These are phyloP conservation scores for Drosophila kanekoi DNA, from an alignment of 2,888 invertebrate species.

Conservation along the genomic window DNA sequence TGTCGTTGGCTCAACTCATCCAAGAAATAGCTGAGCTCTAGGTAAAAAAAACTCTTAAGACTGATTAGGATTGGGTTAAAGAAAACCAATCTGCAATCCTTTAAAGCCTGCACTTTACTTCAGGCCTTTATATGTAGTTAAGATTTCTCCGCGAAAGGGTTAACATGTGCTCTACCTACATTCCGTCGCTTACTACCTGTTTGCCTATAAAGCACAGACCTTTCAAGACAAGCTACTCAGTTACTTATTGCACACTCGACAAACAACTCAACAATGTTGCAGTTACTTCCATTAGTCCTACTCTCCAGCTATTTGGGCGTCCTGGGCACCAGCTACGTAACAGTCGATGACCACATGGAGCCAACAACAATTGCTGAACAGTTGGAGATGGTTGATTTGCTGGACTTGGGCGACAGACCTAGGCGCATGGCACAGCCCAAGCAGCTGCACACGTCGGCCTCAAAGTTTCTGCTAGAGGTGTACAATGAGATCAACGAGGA, in stretches of 20 bases:
- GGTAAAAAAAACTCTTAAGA: no score
- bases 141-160: no score
- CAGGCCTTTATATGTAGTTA: not conserved
- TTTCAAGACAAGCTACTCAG: conserved; percentile 6
- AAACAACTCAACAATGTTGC: conserved; percentile 18
- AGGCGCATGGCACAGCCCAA: conserved; percentile 85
- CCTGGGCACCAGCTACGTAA: conserved; percentile 37
- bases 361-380: conserved; percentile 48
- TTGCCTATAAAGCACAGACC: conserved; percentile 33
- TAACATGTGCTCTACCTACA: conserved; percentile 7
- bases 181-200: conserved; percentile 45
- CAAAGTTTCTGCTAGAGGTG: conserved; percentile 94
- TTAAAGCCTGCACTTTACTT: not conserved
- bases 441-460: conserved; percentile 86
- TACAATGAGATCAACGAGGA: conserved; percentile 90
- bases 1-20: no score
- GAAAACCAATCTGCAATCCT: not conserved
- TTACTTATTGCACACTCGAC: conserved; percentile 18
- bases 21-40: no score
- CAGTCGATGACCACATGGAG: conserved; percentile 30
- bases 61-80: no score
- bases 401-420: conserved; percentile 94
- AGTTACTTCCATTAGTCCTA: not conserved
- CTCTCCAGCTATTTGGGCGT: not conserved
- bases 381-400: conserved; percentile 90